Conservation (phyloP, 2,888 invertebrate genomes). For the Andrena bucephala region DNA sequence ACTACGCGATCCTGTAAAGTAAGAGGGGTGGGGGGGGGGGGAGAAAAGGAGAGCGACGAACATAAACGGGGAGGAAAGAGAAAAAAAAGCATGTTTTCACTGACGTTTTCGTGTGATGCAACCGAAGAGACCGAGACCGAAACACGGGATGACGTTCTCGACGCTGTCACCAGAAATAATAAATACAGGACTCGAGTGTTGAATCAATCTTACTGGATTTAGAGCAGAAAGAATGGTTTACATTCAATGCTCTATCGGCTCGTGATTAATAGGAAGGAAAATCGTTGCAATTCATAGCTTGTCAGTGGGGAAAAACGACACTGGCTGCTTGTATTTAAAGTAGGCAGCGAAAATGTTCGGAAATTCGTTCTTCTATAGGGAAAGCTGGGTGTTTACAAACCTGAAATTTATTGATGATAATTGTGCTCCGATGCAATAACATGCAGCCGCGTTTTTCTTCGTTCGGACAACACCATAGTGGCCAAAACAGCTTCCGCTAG, state of each 20-base stretch:
- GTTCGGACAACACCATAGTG: no score
- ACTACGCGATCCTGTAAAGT: conserved; percentile 37
- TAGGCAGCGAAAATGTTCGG: background rate
- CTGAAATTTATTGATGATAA: background rate
- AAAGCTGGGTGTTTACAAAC: background rate
- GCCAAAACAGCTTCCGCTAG: no score
- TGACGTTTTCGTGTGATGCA: conserved; percentile 17
- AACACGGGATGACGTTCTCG: conserved; percentile 1
- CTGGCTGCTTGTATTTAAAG: background rate
- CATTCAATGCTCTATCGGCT: background rate
- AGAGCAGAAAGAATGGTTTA: background rate
- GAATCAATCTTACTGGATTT: background rate
- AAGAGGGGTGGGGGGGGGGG: background rate
- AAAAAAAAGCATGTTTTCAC: conserved; percentile 44
- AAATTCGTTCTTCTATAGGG: background rate
- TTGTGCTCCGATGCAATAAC: no score
- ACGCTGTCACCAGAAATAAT: background rate
- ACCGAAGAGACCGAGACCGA: background rate
- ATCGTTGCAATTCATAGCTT: no score
- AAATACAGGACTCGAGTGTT: background rate
- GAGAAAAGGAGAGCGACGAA: no score
- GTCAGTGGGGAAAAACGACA: background rate
- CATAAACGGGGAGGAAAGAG: background rate
- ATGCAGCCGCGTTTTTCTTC: no score
- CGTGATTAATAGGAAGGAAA: background rate